Evolutionary conservation across 2,797 vertebrate genomes (phyloP).

Genomic region (Channa striata): DNA sequence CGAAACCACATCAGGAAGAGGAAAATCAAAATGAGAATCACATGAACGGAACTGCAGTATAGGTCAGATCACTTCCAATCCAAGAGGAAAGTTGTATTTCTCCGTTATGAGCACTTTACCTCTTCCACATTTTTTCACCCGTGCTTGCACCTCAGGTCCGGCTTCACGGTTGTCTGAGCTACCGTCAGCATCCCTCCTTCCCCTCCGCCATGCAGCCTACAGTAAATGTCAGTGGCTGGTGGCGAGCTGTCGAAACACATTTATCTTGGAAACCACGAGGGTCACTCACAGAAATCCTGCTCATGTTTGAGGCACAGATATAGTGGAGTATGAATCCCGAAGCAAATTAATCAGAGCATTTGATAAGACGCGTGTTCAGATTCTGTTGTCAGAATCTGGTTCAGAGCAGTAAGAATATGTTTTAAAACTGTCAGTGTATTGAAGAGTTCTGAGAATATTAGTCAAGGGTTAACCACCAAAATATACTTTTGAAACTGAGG

Average conservation of each 20-base stretch:
- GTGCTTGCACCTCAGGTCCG: slow-evolving; percentile 39
- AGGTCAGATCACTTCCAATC: neutral
- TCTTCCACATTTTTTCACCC: neutral
- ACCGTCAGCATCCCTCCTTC: slow-evolving; percentile 46
- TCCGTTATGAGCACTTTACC: slow-evolving; percentile 1
- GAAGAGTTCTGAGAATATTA: neutral
- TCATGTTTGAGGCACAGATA: slow-evolving; percentile 29
- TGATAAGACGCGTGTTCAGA: slow-evolving; percentile 13
- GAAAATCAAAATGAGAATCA: neutral
- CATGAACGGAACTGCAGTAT: neutral
- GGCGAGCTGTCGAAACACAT: slow-evolving; percentile 77
- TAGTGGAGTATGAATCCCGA: neutral
- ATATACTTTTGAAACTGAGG: too few relatives aligned
- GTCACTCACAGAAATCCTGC: slow-evolving; percentile 46
- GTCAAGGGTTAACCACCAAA: too few relatives aligned
- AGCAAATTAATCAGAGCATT: slow-evolving; percentile 1
- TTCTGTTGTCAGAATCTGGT: neutral
- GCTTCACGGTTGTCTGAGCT: slow-evolving; percentile 60
- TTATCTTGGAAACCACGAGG: slow-evolving; percentile 60
- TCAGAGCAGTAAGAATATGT: neutral
- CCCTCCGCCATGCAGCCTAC: slow-evolving; percentile 43
- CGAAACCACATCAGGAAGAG: neutral
- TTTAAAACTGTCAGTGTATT: neutral
- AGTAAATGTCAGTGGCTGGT: slow-evolving; percentile 79
- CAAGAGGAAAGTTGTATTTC: neutral